Conservation (phyloP, 2,888 invertebrate species). For the Brassicogethes aeneus region DNA sequence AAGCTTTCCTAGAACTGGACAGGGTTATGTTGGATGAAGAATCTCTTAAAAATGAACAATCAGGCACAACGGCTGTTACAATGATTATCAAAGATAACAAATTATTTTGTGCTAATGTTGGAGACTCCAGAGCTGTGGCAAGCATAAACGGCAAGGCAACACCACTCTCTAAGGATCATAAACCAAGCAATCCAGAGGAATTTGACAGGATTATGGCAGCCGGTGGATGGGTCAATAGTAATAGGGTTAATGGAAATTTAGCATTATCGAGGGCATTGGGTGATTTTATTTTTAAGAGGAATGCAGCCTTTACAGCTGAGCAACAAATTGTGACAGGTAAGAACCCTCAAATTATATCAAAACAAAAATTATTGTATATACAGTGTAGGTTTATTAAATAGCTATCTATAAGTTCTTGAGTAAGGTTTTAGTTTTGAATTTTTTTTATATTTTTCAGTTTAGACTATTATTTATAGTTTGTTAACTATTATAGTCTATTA, state of each 20-base stretch:
- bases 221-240: conserved; percentile 96
- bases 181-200: conserved; percentile 79
- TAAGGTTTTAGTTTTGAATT: no score
- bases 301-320: conserved; percentile 73
- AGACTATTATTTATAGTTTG: conserved; percentile 1
- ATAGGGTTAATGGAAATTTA: conserved; percentile 96
- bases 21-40: conserved; percentile 87
- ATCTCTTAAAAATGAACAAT: conserved; percentile 80
- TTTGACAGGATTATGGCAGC: conserved; percentile 83
- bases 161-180: conserved; percentile 85
- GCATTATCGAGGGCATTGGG: conserved; percentile 94
- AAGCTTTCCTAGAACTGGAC: conserved; percentile 76
- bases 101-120: conserved; percentile 93
- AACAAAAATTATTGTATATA: no score
- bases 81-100: conserved; percentile 75
- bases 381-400: no score
- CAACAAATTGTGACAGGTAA: conserved; percentile 96
- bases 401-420: no score
- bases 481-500: not conserved
- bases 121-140: conserved; percentile 92
- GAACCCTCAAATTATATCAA: no score
- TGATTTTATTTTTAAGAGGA: conserved; percentile 94
- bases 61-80: conserved; percentile 90
- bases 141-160: conserved; percentile 73
- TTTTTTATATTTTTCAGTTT: no score